A percentile compares a stretch with the other conserved stretches of the same genome.
phyloP scores from a whole-genome alignment of 2,888 invertebrate species.

The Frankliniella intonsa region DNA sequence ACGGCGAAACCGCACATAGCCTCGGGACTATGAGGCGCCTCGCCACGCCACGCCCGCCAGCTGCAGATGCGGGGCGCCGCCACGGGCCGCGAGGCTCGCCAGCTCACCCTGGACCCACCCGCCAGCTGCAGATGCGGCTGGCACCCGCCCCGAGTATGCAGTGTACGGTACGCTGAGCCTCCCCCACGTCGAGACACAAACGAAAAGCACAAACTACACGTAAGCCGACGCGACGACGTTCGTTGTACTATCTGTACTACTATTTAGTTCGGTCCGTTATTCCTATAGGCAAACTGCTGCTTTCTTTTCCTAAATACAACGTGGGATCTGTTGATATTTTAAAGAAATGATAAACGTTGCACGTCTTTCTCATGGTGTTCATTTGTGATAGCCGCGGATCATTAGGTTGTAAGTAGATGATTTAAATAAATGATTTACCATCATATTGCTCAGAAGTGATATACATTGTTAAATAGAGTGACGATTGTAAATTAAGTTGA shows the following conservation, averaged over 20 bases:
- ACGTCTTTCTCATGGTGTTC: conserved; percentile 21
- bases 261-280: neutral
- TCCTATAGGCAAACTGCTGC: conserved; percentile 8
- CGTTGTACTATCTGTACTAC: neutral
- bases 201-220: conserved; percentile 19
- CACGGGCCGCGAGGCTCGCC: too few relatives aligned
- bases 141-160: too few relatives aligned
- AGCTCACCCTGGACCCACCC: too few relatives aligned
- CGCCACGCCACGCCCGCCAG: neutral
- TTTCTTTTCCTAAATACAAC: neutral
- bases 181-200: neutral
- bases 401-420: conserved; percentile 17
- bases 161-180: too few relatives aligned
- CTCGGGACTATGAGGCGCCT: conserved; percentile 39
- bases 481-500: neutral
- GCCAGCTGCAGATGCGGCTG: too few relatives aligned
- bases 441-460: conserved; percentile 20
- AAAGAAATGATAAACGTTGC: neutral
- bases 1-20: conserved; percentile 75
- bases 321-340: neutral
- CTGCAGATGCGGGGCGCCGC: too few relatives aligned
- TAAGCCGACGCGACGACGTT: neutral
- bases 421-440: conserved; percentile 8
- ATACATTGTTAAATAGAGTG: neutral
- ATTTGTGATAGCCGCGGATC: conserved; percentile 26